Evolutionary conservation across 2,888 invertebrate genomes (phyloP).

Genomic region (Sarcophaga subvicina): DNA sequence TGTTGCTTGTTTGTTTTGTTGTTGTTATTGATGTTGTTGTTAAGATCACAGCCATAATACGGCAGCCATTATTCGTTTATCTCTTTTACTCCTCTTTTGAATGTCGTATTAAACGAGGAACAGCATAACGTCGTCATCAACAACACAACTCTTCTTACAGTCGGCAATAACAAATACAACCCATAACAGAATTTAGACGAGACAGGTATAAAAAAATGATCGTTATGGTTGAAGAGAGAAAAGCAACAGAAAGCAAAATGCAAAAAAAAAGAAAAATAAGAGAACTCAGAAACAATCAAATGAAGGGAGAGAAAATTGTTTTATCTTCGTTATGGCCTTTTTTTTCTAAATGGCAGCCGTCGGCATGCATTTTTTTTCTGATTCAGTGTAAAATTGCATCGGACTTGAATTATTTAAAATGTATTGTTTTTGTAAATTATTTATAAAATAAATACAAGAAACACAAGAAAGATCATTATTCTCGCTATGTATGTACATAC

Average conservation of each 20-base stretch:
- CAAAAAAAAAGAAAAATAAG: neutral
- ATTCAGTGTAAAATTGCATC: too few relatives aligned
- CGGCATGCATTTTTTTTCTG: neutral
- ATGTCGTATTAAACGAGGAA: neutral
- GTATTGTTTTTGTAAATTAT: too few relatives aligned
- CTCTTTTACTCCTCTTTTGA: constrained; percentile 70
- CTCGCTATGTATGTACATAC: too few relatives aligned
- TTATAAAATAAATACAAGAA: too few relatives aligned
- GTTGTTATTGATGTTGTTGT: constrained; percentile 1
- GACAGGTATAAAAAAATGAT: neutral
- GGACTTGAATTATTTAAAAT: too few relatives aligned
- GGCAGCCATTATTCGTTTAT: constrained; percentile 77
- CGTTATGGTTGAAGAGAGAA: constrained; percentile 45
- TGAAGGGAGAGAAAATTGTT: constrained; percentile 22
- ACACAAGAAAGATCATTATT: too few relatives aligned
- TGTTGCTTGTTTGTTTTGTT: constrained; percentile 22
- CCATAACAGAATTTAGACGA: neutral
- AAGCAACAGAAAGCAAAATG: neutral
- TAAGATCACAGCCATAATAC: constrained; percentile 48
- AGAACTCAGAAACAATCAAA: neutral
- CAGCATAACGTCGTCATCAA: constrained; percentile 10
- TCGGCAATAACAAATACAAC: constrained; percentile 1
- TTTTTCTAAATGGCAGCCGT: constrained; percentile 47
- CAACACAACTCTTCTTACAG: constrained; percentile 18
- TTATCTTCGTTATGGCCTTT: neutral